phyloP scores from a whole-genome alignment of 2,888 invertebrate genomes.

The Busseola fusca region DNA sequence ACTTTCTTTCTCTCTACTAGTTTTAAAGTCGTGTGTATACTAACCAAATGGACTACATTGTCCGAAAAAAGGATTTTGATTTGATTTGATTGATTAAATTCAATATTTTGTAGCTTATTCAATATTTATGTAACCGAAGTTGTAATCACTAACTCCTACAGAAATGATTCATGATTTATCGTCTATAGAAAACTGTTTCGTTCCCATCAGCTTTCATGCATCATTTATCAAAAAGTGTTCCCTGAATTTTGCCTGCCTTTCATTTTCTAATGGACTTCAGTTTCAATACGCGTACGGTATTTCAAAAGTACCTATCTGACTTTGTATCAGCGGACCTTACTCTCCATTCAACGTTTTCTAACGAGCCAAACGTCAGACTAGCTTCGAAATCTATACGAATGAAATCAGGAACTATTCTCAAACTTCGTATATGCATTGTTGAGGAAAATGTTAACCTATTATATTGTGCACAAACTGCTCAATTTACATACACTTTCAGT shows the following conservation, averaged over 20 bases:
- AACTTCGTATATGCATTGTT: slow-evolving; percentile 31
- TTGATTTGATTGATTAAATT: not conserved
- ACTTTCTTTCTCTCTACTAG: too few relatives aligned
- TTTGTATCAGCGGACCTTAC: not conserved
- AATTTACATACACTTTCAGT: slow-evolving; percentile 21
- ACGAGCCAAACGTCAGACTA: slow-evolving; percentile 8
- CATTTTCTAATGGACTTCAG: not conserved
- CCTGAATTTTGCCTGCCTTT: not conserved
- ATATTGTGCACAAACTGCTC: slow-evolving; percentile 28
- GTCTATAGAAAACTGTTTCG: not conserved
- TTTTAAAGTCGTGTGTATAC: too few relatives aligned
- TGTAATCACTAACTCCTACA: not conserved
- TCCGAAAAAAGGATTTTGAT: too few relatives aligned
- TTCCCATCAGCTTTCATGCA: not conserved
- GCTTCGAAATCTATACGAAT: not conserved
- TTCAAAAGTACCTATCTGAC: not conserved
- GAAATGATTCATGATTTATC: not conserved
- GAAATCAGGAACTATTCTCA: slow-evolving; percentile 5
- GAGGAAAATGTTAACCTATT: slow-evolving; percentile 15
- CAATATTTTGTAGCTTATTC: not conserved
- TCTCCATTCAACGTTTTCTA: not conserved
- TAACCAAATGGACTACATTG: too few relatives aligned
- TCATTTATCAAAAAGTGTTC: slow-evolving; percentile 1
- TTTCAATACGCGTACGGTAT: not conserved
- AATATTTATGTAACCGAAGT: not conserved